A percentile compares a stretch with the other conserved stretches of the same genome.
Conservation (phyloP, 2,797 vertebrate species). For the Ceryle rudis region DNA sequence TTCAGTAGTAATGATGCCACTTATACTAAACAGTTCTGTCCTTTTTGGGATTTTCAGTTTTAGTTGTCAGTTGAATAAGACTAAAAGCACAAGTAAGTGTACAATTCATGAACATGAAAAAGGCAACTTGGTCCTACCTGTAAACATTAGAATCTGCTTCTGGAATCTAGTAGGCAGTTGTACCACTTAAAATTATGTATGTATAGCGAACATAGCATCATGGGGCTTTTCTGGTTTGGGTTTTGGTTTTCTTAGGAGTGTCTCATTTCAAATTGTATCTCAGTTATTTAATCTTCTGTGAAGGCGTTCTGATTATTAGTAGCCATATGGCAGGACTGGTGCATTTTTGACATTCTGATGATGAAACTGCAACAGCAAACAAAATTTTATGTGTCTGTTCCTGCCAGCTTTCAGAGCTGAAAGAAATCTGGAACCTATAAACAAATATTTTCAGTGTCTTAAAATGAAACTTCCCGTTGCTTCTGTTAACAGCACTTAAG, state of each 20-base stretch:
- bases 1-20: not conserved
- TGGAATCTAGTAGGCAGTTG: not conserved
- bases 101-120: not conserved
- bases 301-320: not conserved
- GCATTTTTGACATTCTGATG: constrained; percentile 54
- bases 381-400: constrained; percentile 21
- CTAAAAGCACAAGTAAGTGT: not conserved
- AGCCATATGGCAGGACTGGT: not conserved
- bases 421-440: constrained; percentile 28
- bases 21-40: not conserved
- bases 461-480: constrained; percentile 32
- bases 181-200: not conserved
- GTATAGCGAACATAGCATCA: not conserved
- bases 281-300: constrained; percentile 18
- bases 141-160: not conserved
- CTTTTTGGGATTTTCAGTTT: not conserved
- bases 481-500: not conserved
- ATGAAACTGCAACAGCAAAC: constrained; percentile 28
- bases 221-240: constrained; percentile 20
- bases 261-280: constrained; percentile 5
- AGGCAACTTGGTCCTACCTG: not conserved
- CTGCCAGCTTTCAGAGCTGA: not conserved
- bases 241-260: constrained; percentile 33
- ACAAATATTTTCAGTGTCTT: constrained; percentile 35
- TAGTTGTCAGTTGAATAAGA: not conserved